Conservation (phyloP, 2,113 vertebrate genomes). For the Rafetus swinhoei region DNA sequence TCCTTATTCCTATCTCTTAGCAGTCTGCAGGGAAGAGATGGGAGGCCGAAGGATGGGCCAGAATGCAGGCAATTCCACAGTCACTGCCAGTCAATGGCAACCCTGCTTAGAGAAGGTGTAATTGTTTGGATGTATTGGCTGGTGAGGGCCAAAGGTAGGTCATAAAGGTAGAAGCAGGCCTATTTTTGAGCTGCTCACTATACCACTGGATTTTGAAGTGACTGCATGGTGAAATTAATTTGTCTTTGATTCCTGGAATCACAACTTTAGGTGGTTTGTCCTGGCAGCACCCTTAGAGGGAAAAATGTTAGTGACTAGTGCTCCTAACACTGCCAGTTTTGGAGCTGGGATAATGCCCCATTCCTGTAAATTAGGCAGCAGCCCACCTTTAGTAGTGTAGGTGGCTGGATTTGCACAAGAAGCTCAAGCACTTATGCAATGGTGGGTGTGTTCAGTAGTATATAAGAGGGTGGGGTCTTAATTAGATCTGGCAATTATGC, state of each 20-base stretch:
- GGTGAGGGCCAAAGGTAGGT: neutral
- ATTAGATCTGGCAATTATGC: neutral
- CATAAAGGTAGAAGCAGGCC: neutral
- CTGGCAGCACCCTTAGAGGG: neutral
- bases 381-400: neutral
- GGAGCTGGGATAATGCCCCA: neutral
- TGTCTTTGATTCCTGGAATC: neutral
- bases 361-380: neutral
- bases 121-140: neutral
- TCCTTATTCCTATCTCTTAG: neutral
- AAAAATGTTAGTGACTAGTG: rapidly evolving
- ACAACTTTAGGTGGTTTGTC: rapidly evolving
- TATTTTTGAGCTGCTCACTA: neutral
- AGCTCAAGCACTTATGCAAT: rapidly evolving
- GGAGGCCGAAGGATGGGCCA: neutral
- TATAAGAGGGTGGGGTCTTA: neutral
- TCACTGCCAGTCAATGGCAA: neutral
- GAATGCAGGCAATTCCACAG: neutral
- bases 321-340: neutral
- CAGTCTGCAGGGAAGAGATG: neutral
- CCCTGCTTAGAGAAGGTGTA: neutral
- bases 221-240: neutral
- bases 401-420: rapidly evolving
- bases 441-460: neutral
- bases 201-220: rapidly evolving